These are phyloP conservation scores for Oryzias dopingdopingensis DNA, from an alignment of 2,797 vertebrate genomes.

Conservation along the genomic window DNA sequence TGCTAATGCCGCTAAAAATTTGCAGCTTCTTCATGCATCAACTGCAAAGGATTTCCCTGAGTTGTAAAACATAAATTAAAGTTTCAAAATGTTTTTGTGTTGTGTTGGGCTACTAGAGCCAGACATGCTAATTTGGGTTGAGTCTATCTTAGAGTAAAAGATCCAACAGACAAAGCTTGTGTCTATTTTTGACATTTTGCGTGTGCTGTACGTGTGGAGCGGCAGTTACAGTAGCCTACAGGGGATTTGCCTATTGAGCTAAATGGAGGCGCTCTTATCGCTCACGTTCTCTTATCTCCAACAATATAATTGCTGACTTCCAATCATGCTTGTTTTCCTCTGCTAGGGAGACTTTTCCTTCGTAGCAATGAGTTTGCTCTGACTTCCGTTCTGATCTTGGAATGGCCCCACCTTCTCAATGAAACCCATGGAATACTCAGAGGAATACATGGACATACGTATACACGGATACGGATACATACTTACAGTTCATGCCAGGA, in stretches of 20 bases:
- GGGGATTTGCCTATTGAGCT: constrained; percentile 68
- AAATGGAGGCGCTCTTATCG: constrained; percentile 73
- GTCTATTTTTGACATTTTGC: constrained; percentile 47
- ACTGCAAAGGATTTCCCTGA: background rate
- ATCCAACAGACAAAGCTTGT: constrained; percentile 3
- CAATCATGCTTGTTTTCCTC: constrained; percentile 72
- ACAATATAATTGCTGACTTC: constrained; percentile 78
- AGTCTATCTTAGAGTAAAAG: background rate
- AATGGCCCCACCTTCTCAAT: constrained; percentile 25
- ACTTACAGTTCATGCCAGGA: constrained; percentile 36
- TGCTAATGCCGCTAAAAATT: too few species aligned
- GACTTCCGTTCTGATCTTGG: constrained; percentile 36
- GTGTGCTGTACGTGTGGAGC: constrained; percentile 79
- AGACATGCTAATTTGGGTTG: constrained; percentile 2
- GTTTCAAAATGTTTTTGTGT: too few species aligned
- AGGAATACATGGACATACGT: constrained; percentile 27
- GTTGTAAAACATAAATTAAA: too few species aligned
- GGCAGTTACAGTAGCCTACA: constrained; percentile 61
- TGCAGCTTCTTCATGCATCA: too few species aligned
- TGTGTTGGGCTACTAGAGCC: background rate
- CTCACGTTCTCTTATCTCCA: constrained; percentile 61
- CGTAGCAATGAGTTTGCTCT: constrained; percentile 13
- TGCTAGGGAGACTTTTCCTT: constrained; percentile 57
- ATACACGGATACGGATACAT: constrained; percentile 8
- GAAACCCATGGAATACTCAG: constrained; percentile 31